These are phyloP conservation scores for Phaonia tiefii DNA, from an alignment of 2,888 invertebrate genomes.

Conservation along the genomic window DNA sequence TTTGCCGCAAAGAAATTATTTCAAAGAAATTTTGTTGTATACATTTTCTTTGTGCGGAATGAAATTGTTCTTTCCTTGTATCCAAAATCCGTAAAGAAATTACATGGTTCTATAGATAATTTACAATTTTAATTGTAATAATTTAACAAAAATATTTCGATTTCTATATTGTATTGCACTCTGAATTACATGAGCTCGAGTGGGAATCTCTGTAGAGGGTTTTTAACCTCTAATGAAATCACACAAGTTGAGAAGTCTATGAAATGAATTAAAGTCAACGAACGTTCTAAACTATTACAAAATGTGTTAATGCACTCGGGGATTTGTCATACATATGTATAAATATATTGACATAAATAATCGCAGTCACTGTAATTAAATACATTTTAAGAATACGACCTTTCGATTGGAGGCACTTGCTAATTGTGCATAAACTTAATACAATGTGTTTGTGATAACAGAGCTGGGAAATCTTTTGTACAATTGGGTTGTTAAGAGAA, in stretches of 20 bases:
- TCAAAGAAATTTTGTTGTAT: no score
- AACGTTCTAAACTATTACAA: slow-evolving; percentile 6
- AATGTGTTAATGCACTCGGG: not conserved
- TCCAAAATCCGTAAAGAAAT: no score
- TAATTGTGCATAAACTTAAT: not conserved
- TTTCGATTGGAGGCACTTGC: not conserved
- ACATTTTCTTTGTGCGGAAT: no score
- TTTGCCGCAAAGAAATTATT: no score
- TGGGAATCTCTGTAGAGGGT: not conserved
- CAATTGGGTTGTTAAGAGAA: no score
- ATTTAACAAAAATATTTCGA: no score
- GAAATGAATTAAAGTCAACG: not conserved
- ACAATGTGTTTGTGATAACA: not conserved
- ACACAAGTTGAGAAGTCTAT: not conserved
- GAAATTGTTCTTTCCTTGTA: no score
- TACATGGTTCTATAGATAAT: no score
- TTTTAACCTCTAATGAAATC: not conserved
- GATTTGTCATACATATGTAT: not conserved
- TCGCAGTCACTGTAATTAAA: not conserved
- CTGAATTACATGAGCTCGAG: not conserved
- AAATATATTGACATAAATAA: not conserved
- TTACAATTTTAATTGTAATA: no score
- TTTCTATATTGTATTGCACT: no score
- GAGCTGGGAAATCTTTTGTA: not conserved
- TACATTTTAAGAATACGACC: not conserved